Percentiles rank a stretch among this genome's conserved stretches.
Conservation (phyloP, 2,888 invertebrate genomes). For the Orthonevra nobilis region DNA sequence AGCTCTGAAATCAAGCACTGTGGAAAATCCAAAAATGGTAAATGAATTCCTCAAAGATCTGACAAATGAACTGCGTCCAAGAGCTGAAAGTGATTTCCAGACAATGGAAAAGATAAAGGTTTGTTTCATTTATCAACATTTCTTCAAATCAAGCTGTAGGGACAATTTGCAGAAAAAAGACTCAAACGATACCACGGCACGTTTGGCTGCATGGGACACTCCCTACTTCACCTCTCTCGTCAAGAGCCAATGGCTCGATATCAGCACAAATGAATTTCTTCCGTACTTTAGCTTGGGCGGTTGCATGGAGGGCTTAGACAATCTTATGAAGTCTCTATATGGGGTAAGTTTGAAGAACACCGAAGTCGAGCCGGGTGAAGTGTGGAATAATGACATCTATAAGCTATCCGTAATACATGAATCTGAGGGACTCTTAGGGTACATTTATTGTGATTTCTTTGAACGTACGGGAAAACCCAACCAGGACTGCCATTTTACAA, state of each 20-base stretch:
- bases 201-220: conserved; percentile 90
- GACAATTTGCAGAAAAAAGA: conserved; percentile 74
- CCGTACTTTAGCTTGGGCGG: conserved; percentile 95
- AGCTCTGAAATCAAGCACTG: conserved; percentile 92
- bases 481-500: conserved; percentile 99
- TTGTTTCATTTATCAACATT: too few relatives aligned
- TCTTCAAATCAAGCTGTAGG: too few relatives aligned
- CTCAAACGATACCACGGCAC: conserved; percentile 73
- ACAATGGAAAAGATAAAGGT: conserved; percentile 89
- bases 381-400: conserved; percentile 93
- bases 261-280: conserved; percentile 87
- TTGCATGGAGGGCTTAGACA: conserved; percentile 98
- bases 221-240: conserved; percentile 90
- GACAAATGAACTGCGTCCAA: conserved; percentile 85
- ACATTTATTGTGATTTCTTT: conserved; percentile 98
- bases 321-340: conserved; percentile 90
- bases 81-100: conserved; percentile 88
- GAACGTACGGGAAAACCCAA: conserved; percentile 94
- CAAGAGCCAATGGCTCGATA: conserved; percentile 86
- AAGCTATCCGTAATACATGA: conserved; percentile 95
- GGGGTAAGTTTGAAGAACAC: conserved; percentile 89
- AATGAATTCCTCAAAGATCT: conserved; percentile 89
- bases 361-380: conserved; percentile 89
- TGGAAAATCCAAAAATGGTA: conserved; percentile 90
- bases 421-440: conserved; percentile 90